A percentile compares a stretch with the other conserved stretches of the same genome.
Evolutionary conservation across 2,113 vertebrate species (phyloP).

Genomic region (Tragelaphus scriptus): DNA sequence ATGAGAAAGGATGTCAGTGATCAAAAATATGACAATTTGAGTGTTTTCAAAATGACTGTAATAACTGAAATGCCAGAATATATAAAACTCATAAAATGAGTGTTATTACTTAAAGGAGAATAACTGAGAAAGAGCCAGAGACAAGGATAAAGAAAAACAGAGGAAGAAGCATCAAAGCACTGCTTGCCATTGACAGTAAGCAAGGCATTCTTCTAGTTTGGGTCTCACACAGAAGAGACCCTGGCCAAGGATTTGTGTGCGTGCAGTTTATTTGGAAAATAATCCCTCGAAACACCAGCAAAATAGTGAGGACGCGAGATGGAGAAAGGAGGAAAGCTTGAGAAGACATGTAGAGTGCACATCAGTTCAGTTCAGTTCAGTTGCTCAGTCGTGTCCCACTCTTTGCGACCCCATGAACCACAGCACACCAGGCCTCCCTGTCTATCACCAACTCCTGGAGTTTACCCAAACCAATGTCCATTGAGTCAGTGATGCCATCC

Average conservation of each 20-base stretch:
- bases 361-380: too few relatives aligned
- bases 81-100: neutral
- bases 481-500: too few relatives aligned
- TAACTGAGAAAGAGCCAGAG: too few relatives aligned
- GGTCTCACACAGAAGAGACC: neutral
- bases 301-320: fast-evolving
- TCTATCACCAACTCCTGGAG: too few relatives aligned
- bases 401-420: fast-evolving
- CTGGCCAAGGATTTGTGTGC: neutral
- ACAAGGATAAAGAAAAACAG: neutral
- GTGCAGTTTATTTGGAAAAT: too few relatives aligned
- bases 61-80: neutral
- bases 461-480: too few relatives aligned
- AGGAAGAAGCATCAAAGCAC: too few relatives aligned
- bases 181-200: neutral
- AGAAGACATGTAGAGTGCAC: fast-evolving
- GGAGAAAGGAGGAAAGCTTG: neutral
- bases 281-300: neutral
- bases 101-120: neutral
- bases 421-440: too few relatives aligned
- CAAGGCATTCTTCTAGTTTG: too few relatives aligned
- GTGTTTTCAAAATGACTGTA: neutral
- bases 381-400: fast-evolving
- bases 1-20: neutral
- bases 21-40: neutral